These are phyloP conservation scores for Drosophila sucinea DNA, from an alignment of 1,140 invertebrate genomes.

Conservation along the genomic window DNA sequence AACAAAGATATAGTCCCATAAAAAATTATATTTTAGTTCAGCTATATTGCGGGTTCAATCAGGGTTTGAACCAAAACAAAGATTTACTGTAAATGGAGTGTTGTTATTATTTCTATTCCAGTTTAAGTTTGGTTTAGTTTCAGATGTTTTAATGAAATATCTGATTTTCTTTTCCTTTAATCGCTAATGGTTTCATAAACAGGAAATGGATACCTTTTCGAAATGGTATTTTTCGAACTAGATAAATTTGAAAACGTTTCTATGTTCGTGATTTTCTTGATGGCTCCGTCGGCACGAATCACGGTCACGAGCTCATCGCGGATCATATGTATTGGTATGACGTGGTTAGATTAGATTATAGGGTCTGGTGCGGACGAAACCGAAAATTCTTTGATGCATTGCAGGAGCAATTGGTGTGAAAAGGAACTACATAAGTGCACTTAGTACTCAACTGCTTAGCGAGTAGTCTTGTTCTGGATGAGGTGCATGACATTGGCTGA, in stretches of 20 bases:
- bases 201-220: too few species aligned
- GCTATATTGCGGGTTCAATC: neutral
- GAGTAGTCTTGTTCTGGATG: neutral
- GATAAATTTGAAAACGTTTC: too few species aligned
- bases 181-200: neutral
- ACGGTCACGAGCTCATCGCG: constrained; percentile 5
- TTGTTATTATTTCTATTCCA: too few species aligned
- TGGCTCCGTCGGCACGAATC: neutral
- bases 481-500: neutral
- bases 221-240: too few species aligned
- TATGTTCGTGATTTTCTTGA: too few species aligned
- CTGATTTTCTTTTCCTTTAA: neutral
- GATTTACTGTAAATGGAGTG: neutral
- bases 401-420: neutral
- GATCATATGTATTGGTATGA: neutral
- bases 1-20: neutral
- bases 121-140: neutral
- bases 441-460: neutral
- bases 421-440: neutral
- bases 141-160: neutral
- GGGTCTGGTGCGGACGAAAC: neutral
- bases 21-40: neutral
- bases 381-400: neutral
- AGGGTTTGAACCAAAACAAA: neutral
- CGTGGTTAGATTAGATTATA: constrained; percentile 9